These are phyloP conservation scores for Oreochromis niloticus DNA, from an alignment of 2,113 vertebrate species.

Conservation along the genomic window DNA sequence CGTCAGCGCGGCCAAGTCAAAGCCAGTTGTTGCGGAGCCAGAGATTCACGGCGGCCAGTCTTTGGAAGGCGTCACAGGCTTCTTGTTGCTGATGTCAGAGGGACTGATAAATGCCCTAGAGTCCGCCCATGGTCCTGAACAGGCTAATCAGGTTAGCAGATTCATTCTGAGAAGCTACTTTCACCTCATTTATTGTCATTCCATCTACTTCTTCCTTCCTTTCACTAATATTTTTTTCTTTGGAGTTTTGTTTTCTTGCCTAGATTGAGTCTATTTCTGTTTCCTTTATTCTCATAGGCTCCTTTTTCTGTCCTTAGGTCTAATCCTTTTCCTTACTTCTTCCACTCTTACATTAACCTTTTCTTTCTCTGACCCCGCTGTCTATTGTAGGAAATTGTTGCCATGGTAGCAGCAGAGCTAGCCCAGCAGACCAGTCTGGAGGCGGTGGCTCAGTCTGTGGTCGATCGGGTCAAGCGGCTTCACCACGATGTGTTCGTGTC, in stretches of 20 bases:
- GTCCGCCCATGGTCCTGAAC: slow-evolving; percentile 90
- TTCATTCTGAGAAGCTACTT: background rate
- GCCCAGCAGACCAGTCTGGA: slow-evolving; percentile 89
- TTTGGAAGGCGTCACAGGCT: slow-evolving; percentile 86
- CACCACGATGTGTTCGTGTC: slow-evolving; percentile 90
- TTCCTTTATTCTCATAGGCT: background rate
- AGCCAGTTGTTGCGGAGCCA: slow-evolving; percentile 88
- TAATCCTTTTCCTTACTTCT: background rate
- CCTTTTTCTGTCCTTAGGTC: background rate
- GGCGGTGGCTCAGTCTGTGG: slow-evolving; percentile 88
- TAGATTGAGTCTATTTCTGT: background rate
- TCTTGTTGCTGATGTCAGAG: slow-evolving; percentile 94
- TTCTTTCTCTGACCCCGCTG: background rate
- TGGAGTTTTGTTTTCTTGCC: background rate
- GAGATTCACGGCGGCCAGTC: slow-evolving; percentile 88
- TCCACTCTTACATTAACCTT: background rate
- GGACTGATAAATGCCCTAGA: slow-evolving; percentile 94
- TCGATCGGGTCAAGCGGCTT: slow-evolving; percentile 89
- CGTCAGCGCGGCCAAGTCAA: slow-evolving; percentile 83
- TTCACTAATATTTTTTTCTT: background rate
- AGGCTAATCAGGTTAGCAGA: slow-evolving; percentile 88
- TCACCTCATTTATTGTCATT: background rate
- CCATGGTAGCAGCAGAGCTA: slow-evolving; percentile 95
- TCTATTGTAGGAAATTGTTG: slow-evolving; percentile 85
- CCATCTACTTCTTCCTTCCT: background rate